Percentiles rank a stretch among this genome's conserved stretches.
Evolutionary conservation across 2,113 vertebrate species (phyloP).

Genomic region (Dasyprocta punctata): DNA sequence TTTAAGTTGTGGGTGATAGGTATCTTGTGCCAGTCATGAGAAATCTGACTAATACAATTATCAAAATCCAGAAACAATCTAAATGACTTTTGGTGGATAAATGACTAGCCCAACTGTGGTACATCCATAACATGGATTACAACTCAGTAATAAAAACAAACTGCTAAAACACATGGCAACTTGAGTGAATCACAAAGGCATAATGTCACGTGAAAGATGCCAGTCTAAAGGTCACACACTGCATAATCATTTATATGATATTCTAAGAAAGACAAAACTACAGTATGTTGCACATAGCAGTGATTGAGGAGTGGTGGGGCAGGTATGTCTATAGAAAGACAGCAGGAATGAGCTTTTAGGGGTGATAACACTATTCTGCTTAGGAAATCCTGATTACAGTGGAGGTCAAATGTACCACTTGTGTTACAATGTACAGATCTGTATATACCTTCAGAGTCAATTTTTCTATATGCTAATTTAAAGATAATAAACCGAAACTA

Average conservation of each 20-base stretch:
- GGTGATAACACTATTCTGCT: background rate
- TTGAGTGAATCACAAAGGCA: background rate
- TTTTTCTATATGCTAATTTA: background rate
- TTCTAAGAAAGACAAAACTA: background rate
- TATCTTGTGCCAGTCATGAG: background rate
- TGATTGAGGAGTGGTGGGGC: background rate
- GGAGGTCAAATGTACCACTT: background rate
- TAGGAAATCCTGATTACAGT: background rate
- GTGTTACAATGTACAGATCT: background rate
- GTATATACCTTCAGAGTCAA: background rate
- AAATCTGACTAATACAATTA: background rate
- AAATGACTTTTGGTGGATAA: background rate
- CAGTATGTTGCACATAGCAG: background rate
- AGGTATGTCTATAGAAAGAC: background rate
- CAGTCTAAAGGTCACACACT: background rate
- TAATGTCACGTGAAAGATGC: background rate
- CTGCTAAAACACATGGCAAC: too few relatives aligned
- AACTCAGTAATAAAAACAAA: background rate
- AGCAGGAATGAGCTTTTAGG: background rate
- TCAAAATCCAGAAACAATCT: background rate
- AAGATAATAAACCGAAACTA: background rate
- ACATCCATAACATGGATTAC: background rate
- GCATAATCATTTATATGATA: background rate
- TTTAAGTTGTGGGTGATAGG: background rate
- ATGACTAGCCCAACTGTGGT: background rate